phyloP scores from a whole-genome alignment of 2,888 invertebrate species.

The Tenthredo livida region DNA sequence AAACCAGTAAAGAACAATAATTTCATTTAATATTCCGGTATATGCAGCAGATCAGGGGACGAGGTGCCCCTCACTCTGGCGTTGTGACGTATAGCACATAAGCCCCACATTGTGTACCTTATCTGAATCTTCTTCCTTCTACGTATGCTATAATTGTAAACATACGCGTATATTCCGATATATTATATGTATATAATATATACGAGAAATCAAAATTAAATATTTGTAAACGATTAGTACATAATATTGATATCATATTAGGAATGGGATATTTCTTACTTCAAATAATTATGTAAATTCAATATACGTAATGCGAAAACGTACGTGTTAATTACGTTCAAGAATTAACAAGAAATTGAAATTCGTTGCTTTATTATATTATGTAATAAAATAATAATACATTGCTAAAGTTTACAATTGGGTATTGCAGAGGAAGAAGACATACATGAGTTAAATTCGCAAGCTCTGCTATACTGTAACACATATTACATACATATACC shows the following conservation, averaged over 20 bases:
- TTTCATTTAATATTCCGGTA: not conserved
- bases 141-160: not conserved
- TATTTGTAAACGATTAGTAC: not conserved
- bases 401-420: not conserved
- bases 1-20: not conserved
- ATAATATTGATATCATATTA: not conserved
- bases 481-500: not conserved
- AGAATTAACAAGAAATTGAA: conserved; percentile 5
- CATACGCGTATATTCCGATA: not conserved
- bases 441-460: not conserved
- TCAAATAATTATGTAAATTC: conserved; percentile 7
- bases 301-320: not conserved
- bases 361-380: conserved; percentile 1
- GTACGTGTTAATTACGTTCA: not conserved
- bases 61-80: conserved; percentile 40
- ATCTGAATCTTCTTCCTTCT: conserved; percentile 24
- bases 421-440: conserved; percentile 28
- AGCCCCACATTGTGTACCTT: conserved; percentile 5
- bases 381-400: not conserved
- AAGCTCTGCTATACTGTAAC: not conserved
- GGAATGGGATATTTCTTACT: conserved; percentile 19
- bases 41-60: conserved; percentile 4
- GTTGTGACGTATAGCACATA: conserved; percentile 35
- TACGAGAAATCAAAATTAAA: conserved; percentile 24
- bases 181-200: not conserved